Base-by-base conservation (phyloP, 1,140 invertebrate genomes). In the Atta cephalotes region DNA sequence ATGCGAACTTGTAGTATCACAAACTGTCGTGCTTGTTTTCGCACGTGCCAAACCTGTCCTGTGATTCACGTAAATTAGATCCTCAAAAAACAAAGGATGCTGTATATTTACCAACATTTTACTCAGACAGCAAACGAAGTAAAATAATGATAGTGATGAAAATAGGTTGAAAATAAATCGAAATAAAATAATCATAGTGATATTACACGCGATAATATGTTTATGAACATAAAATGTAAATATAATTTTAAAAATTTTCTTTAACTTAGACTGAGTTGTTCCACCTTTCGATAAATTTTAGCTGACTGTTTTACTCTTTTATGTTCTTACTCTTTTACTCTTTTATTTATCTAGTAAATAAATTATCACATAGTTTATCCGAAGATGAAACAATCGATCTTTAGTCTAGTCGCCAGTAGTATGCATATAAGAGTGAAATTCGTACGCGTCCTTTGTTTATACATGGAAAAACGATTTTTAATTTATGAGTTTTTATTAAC, bases 21-120 rank as follows among this genome's bases (percentile, higher is more conserved):
- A 84, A 84, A 84, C 60, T 74, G 39, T 49, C 39, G 56, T 74
- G 80, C 68, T 60, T 82, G 68, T 74, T 74, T 82, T 82, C 80
- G 80, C 21, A 74, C 60, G 60, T 35, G 31, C n/a, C 62, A n/a
- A 80, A 81, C 35, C 49, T 56, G 76, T 66, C 21, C 39, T 63
- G 70, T 84, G 58, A 84, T 84, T 76, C 56, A 49, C 21, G 68
- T 56, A 28, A 84, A 84, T 84, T 84, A 63, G 25, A 76, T 5
- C 25, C 39, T 76, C 70, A 49, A 51, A 39, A 84, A 76, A 76
- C 56, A 76, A 62, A 74, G 25, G 18, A 49, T 21, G 4, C 3
- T 14, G 6, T 18, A 49, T 18, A 3, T 70, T 70, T 70, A n/a
- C 14, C 18, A n/a, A 84, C 56, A 18, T 76, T 51, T 28, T 51